Evolutionary conservation across 2,888 invertebrate species (phyloP), one percentile per base, ranked within the genome.

Genomic region (Lasioglossum leucozonium): DNA sequence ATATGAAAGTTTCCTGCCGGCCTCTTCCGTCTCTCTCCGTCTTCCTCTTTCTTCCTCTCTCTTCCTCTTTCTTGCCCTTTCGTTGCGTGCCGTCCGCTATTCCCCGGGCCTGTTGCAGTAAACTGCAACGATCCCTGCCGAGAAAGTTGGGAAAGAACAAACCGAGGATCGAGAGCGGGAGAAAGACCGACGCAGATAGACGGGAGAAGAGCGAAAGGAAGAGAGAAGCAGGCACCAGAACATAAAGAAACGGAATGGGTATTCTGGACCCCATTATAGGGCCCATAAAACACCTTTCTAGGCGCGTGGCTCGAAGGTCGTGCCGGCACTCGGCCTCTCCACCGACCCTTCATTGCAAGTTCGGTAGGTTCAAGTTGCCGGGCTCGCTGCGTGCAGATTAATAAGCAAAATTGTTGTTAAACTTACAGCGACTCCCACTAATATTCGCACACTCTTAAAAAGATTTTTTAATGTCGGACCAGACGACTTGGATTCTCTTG

Each of bases 291-390:
- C 91, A 92, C 91, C 90, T 92, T 87, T 88, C 78, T 84, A 89
- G 93, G 91, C 94, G 94, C 94, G 94, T 94, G 94, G 93, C 94
- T 85, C 89, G 93, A 94, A 94, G 93, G 94, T 65, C 92, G 85
- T 77, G 47, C 88, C 82, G 85, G 76, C 85, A 85, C 90, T 89
- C 91, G 84, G 85, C 87, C 84, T 81, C n/a, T 88, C 84, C 80
- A 85, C 82, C 84, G 81, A 85, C 85, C 87, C 84, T 72, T 88
- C 85, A 80, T 77, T 75, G 58, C 51, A 13, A 13, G 13, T 47
- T 30, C 47, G 26, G 47, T 34, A 58, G n/a, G 34, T 55, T 71
- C 30, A 22, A n/a, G 22, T 40, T 72, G 44, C 65, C 55, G 16
- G 42, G 13, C 30, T 40, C 22, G 62, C 67, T 37, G 16, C 37